phyloP scores from a whole-genome alignment of 2,888 invertebrate species.

The Cantharis rustica region DNA sequence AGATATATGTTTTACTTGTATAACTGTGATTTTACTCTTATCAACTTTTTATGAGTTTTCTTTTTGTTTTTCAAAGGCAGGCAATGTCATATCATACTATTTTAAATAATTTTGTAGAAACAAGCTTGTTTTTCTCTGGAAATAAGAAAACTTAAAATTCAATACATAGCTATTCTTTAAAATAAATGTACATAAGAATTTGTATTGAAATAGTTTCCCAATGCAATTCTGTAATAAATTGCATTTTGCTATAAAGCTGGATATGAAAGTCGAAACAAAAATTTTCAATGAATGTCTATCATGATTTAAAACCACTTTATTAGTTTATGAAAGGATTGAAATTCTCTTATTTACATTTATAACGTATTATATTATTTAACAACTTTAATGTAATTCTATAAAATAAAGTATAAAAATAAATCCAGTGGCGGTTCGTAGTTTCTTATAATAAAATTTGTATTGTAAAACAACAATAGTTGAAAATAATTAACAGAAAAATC shows the following conservation, averaged over 20 bases:
- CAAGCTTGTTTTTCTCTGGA: neutral
- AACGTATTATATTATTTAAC: neutral
- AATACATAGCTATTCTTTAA: neutral
- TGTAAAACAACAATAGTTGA: too few relatives aligned
- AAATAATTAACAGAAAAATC: too few relatives aligned
- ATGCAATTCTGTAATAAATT: neutral
- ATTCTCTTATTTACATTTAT: neutral
- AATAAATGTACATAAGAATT: neutral
- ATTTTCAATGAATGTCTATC: neutral
- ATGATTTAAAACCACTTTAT: neutral
- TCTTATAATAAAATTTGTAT: too few relatives aligned
- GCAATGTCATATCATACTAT: neutral
- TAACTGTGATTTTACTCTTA: slow-evolving; percentile 19
- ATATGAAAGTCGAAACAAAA: neutral
- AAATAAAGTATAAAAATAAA: too few relatives aligned
- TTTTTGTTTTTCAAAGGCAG: slow-evolving; percentile 5
- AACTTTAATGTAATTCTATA: too few relatives aligned
- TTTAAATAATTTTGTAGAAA: neutral
- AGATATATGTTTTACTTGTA: slow-evolving; percentile 17
- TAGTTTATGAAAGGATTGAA: neutral
- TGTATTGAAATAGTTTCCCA: neutral
- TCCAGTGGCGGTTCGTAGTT: too few relatives aligned
- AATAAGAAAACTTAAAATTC: neutral
- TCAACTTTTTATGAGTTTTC: slow-evolving; percentile 15
- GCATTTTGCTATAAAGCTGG: neutral